These are phyloP conservation scores for Hydropsyche tenuis DNA, from an alignment of 1,140 invertebrate species.

Conservation along the genomic window DNA sequence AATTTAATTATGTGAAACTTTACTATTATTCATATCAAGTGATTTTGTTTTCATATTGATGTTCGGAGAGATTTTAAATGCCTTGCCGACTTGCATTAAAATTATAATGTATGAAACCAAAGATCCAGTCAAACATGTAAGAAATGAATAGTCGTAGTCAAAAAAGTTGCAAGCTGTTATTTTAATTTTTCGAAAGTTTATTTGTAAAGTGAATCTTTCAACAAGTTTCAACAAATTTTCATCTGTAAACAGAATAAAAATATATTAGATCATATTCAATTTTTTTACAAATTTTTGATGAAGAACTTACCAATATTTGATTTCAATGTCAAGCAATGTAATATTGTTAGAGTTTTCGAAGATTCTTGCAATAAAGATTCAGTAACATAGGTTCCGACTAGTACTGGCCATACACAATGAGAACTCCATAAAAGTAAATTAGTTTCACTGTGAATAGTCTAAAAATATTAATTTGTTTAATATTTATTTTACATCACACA, in stretches of 20 bases:
- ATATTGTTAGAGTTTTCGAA: neutral
- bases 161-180: constrained; percentile 39
- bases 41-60: too few species aligned
- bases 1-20: too few species aligned
- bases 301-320: too few species aligned
- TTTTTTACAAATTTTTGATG: too few species aligned
- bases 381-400: neutral
- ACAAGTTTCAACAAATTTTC: neutral
- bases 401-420: constrained; percentile 8
- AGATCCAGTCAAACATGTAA: constrained; percentile 9
- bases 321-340: neutral
- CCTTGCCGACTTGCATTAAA: constrained; percentile 25
- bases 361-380: constrained; percentile 11
- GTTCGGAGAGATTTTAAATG: neutral
- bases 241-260: constrained; percentile 25
- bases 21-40: too few species aligned
- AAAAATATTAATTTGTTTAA: constrained; percentile 1
- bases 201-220: constrained; percentile 29
- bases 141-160: constrained; percentile 27
- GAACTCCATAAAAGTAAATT: neutral
- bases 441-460: neutral
- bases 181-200: constrained; percentile 25
- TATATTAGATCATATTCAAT: too few species aligned
- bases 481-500: too few species aligned
- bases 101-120: constrained; percentile 30